Base-by-base conservation (phyloP, 2,113 vertebrate species). In the Caretta caretta region DNA sequence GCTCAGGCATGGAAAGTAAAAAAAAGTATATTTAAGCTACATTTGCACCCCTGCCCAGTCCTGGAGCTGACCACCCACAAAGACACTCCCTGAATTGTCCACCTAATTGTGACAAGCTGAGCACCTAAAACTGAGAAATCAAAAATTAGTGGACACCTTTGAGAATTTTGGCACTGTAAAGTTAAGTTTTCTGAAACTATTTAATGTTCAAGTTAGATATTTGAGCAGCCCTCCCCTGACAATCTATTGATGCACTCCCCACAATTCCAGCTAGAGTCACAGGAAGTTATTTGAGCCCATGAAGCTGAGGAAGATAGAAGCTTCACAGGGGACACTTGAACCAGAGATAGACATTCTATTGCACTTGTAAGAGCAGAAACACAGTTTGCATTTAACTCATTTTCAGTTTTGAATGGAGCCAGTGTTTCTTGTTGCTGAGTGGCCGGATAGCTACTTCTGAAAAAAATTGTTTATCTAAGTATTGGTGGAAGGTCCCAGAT, bases 391-490 rank as follows among this genome's bases (percentile, higher is more conserved):
- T 72, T 72, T 2, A 14, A 93, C 22, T 11, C 1, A 1, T 56
- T 92, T 92, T 80, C 29, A 0, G 1, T 75, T 75, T 19, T 42
- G 20, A 75, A 42, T 42, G 81, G 62, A 29, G 25, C 11, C n/a
- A n/a, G 22, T 79, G 94, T 96, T 97, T 96, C 90, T 78, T 38
- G 83, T 7, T 84, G 72, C 72, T 53, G 85, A 94, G 95, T 72
- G 50, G 62, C 8, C 50, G 62, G 48, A 65, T 0, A 54, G 49
- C 90, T 87, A 94, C 92, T 86, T 88, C 59, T 31, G 29, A 25
- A 62, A 87, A 75, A 94, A 90, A 86, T 1, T 1, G 0, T 80
- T 89, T 89, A 94, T 87, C 89, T 93, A 84, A 9, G 0, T 3
- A 19, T 42, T 54, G 38, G 84, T 46, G 1, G 20, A 56, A 5